Conservation (phyloP, 2,113 vertebrate species). For the Tragelaphus scriptus region DNA sequence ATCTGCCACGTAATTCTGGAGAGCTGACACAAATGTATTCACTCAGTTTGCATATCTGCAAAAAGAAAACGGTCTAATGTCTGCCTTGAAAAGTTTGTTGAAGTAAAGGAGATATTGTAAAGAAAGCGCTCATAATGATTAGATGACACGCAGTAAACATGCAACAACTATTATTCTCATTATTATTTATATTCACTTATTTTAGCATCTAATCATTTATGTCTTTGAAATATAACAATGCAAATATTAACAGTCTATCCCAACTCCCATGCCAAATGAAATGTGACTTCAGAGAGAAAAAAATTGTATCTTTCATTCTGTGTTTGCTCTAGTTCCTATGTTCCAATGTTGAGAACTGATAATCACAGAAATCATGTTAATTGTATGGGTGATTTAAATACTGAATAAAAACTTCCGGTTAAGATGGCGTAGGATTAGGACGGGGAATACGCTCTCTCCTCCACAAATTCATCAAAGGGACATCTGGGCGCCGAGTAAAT, state of each 20-base stretch:
- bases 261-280: background rate
- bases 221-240: background rate
- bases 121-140: background rate
- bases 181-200: background rate
- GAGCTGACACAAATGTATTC: background rate
- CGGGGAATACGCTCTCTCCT: too few relatives aligned
- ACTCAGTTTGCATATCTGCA: background rate
- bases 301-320: background rate
- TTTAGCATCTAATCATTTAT: background rate
- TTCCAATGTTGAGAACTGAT: background rate
- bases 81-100: background rate
- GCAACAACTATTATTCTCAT: background rate
- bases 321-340: background rate
- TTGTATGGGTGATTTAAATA: background rate
- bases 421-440: too few relatives aligned
- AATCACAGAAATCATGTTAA: background rate
- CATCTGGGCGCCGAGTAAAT: too few relatives aligned
- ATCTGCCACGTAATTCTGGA: background rate
- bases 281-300: background rate
- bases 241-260: background rate
- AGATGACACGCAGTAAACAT: background rate
- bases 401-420: too few relatives aligned
- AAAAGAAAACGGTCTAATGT: background rate
- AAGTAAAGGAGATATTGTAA: background rate
- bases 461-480: too few relatives aligned